These are phyloP conservation scores for Eudasyphora cyanicolor DNA, from an alignment of 2,888 invertebrate genomes.

Conservation along the genomic window DNA sequence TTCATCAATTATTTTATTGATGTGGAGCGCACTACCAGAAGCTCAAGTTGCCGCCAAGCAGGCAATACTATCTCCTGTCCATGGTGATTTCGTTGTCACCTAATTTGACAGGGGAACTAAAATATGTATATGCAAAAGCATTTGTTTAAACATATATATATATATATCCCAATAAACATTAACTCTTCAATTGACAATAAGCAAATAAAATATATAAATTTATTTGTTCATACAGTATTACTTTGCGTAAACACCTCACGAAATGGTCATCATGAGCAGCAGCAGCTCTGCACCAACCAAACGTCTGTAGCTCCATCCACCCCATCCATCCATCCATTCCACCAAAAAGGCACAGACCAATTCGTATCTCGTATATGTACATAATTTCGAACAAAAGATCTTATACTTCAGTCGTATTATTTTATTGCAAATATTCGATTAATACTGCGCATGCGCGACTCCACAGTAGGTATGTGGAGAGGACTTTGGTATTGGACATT, in stretches of 20 bases:
- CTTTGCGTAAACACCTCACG: constrained; percentile 61
- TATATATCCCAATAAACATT: constrained; percentile 39
- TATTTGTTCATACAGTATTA: constrained; percentile 20
- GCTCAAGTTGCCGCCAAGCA: not conserved
- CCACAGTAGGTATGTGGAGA: not conserved
- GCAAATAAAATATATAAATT: constrained; percentile 19
- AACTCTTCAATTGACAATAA: constrained; percentile 41
- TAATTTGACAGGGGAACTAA: constrained; percentile 42
- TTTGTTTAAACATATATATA: too few species aligned
- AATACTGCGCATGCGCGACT: not conserved
- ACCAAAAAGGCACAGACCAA: constrained; percentile 5
- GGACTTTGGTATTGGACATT: not conserved
- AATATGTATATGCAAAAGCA: constrained; percentile 33
- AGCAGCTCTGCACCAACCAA: constrained; percentile 15
- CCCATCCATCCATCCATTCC: not conserved
- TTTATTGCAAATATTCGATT: constrained; percentile 21
- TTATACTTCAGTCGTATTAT: not conserved
- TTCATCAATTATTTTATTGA: constrained; percentile 35
- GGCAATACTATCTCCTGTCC: constrained; percentile 3
- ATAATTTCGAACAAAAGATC: constrained; percentile 26
- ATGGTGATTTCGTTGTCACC: constrained; percentile 12
- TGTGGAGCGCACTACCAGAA: not conserved
- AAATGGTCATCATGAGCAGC: constrained; percentile 48
- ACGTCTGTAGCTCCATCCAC: not conserved
- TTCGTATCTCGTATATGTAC: too few species aligned